Evolutionary conservation across 2,888 invertebrate genomes (phyloP), one percentile per base, ranked within the genome.

Genomic region (Scrobipalpa atriplicella): DNA sequence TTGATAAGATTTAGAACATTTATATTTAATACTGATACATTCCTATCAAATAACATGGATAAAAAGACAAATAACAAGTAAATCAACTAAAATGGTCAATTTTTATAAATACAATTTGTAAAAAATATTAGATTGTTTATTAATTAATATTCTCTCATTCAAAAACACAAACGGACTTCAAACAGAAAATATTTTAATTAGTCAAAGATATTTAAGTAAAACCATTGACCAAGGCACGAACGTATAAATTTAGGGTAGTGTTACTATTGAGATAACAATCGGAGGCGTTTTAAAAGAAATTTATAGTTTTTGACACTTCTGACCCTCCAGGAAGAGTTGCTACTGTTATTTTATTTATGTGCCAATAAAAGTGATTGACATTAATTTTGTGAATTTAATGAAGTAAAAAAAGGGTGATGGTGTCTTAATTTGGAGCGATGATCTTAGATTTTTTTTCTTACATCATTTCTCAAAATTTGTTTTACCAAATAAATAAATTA

Each of bases 361-460:
- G 79, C 81, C 82, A 83, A 86, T 90, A 89, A 90, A 90, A 85
- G 76, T 87, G 86, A 90, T 86, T 89, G 88, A 88, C 89, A 84
- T 86, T 86, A 81, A 87, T 85, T 85, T 79, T 72, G 81, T 75
- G 67, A 72, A 72, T 68, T 81, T 82, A 81, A 83, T 81, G 80
- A 81, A 73, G 72, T 72, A 76, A 74, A 73, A 73, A 76, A 72
- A 70, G 68, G 64, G 64, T 70, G 39, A 65, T 16, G 52, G 64
- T 19, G 56, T 66, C 13, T 52, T 69, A 67, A 66, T 60, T 13
- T 70, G 39, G 68, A 71, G 77, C 68, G 72, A 58, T 19, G 73
- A 79, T 79, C 76, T 67, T 64, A 58, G 5, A 29, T 3, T 3
- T 29, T 3, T 5, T 29, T 5, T 29, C 29, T 29, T n/a, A n/a